Base-by-base conservation (phyloP, 2,113 vertebrate species). In the Indicator indicator region DNA sequence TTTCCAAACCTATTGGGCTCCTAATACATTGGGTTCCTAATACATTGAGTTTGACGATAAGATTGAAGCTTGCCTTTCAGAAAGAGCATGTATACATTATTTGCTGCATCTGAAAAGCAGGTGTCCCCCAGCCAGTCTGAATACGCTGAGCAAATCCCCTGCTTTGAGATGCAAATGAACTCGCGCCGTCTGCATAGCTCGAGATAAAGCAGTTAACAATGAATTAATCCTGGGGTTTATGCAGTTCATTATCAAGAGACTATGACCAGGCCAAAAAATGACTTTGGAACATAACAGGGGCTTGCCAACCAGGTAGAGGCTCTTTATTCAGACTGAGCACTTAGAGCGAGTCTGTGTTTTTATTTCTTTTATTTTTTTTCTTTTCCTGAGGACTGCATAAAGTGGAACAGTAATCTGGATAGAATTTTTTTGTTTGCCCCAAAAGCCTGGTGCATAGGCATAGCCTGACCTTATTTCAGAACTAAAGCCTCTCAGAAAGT, bases 91-190 rank as follows among this genome's bases (percentile, higher is more conserved):
- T 90, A 44, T 89, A 95, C 86, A 92, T 87, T 96, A 92, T 97
- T 97, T 97, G 87, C 93, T 95, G 85, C 95, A 93, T 94, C 82
- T 96, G 85, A 96, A 95, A 97, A 97, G 97, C 97, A 98, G 97
- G 97, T 97, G 97, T 96, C 96, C 96, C 95, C 78, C 72, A 93
- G 92, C 92, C 96, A 97, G 96, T 97, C 97, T 95, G 97, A 97
- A 97, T 95, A 96, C 96, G 97, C 95, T 86, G 93, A 97, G 93
- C 93, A 98, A 98, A 98, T 98, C 97, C 97, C 96, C 38, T 90
- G 96, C 96, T 98, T 98, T 98, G 97, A 98, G 98, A 98, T 98
- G 98, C 91, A 98, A 98, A 98, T 98, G 95, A 86, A 89, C 86
- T 93, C 91, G 85, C 95, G 89, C 90, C 77, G 88, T 95, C 97